Base-by-base conservation (phyloP, 2,113 vertebrate genomes). In the Gymnarchus niloticus region DNA sequence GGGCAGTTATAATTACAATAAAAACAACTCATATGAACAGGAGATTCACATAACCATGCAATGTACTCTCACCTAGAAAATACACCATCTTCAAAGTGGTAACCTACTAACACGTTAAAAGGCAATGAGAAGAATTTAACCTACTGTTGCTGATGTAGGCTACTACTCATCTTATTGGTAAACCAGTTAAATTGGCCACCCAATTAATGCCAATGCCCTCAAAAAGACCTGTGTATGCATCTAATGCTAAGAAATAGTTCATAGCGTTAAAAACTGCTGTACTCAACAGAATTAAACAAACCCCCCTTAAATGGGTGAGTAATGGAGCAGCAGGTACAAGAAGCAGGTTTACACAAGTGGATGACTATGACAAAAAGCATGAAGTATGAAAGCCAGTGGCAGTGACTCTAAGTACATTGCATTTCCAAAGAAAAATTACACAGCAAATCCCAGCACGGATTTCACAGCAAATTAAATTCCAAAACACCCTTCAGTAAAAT, bases 401-500 rank as follows among this genome's bases (percentile, higher is more conserved):
- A 37, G 61, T 69, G 61, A 69, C 28, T 12, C 65, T 73, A 4
- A 41, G 28, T 33, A 19, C 33, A 73, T 19, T 12, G 65, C 65
- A 73, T 73, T 73, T 19, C 51, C 25, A 82, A 52, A 82, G 51
- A 52, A 54, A 81, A 28, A 49, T n/a, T 9, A 48, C 1, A 10
- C 25, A 51, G 77, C 48, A 51, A 81, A n/a, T n/a, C 9, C 8
- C 48, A 51, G 77, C 44, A 81, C 6, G 25, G 25, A 54, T 82
- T 82, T 82, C 14, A 82, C 48, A 56, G 28, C n/a, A 33, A 52
- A 82, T 82, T 82, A 82, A 52, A 56, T 56, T 54, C 51, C n/a
- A 49, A 41, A 37, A 33, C 25, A 54, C 25, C 51, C 49, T 23
- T 54, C 51, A 33, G 14, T 82, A 12, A 14, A 78, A 78, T 44